These are phyloP conservation scores for Vicugna pacos DNA, from an alignment of 2,113 vertebrate genomes.

Conservation along the genomic window DNA sequence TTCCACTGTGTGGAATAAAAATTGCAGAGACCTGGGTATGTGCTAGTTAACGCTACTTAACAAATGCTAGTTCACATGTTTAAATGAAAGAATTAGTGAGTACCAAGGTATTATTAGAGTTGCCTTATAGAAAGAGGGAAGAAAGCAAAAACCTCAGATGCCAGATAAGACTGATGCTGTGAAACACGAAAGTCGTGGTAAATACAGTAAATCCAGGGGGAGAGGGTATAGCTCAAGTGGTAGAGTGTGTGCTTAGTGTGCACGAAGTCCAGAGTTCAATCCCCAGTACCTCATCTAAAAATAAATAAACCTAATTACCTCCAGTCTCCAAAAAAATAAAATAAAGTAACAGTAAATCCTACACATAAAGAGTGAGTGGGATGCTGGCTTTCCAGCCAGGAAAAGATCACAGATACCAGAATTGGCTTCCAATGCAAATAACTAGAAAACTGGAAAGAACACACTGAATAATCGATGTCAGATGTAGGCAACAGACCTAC, in stretches of 20 bases:
- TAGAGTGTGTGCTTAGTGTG: too few species aligned
- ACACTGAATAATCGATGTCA: not conserved
- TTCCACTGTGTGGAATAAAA: not conserved
- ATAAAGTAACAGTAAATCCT: not conserved
- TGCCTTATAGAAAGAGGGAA: not conserved
- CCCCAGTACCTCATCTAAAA: too few species aligned
- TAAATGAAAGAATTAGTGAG: not conserved
- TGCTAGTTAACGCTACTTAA: not conserved
- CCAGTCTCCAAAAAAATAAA: too few species aligned
- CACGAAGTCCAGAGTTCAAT: too few species aligned
- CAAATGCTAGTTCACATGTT: conserved; percentile 19
- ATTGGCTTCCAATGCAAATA: not conserved
- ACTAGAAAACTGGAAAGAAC: not conserved
- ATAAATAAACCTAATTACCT: too few species aligned
- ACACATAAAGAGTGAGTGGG: not conserved
- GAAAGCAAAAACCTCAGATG: not conserved
- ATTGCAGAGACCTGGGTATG: not conserved
- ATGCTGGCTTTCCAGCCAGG: not conserved
- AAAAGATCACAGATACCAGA: not conserved
- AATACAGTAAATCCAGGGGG: not conserved
- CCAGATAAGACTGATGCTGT: not conserved
- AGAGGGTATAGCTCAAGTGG: too few species aligned
- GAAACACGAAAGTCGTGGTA: not conserved
- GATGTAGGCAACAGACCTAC: not conserved
- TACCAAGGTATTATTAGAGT: not conserved